phyloP scores from a whole-genome alignment of 2,888 invertebrate species.

The Catocala sponsa region DNA sequence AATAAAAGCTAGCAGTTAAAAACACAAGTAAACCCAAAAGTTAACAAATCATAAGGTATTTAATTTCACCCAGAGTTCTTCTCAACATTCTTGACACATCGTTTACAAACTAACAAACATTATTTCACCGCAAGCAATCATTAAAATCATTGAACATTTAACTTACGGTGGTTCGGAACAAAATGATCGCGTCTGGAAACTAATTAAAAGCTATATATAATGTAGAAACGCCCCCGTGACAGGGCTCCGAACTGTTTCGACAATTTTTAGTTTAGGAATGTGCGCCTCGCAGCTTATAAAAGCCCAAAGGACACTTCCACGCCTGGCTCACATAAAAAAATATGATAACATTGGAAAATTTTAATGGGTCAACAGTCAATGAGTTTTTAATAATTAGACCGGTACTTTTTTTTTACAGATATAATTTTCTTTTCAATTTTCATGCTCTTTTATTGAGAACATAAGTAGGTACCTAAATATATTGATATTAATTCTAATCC shows the following conservation, averaged over 20 bases:
- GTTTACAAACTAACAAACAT: conserved; percentile 34
- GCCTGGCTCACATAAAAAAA: too few relatives aligned
- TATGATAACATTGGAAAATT: too few relatives aligned
- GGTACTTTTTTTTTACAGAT: too few relatives aligned
- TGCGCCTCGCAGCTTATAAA: background rate
- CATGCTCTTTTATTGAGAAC: too few relatives aligned
- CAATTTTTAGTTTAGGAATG: conserved; percentile 11
- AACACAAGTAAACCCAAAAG: too few relatives aligned
- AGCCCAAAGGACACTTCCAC: too few relatives aligned
- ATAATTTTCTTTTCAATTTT: too few relatives aligned
- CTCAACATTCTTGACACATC: conserved; percentile 24
- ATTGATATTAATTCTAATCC: too few relatives aligned
- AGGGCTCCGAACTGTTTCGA: conserved; percentile 22
- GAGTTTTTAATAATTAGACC: too few relatives aligned
- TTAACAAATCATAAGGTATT: background rate
- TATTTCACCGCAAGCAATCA: conserved; percentile 36
- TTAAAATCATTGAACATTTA: conserved; percentile 49
- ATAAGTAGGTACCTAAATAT: too few relatives aligned
- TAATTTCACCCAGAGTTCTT: conserved; percentile 18
- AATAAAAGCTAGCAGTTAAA: too few relatives aligned
- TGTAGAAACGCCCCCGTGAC: conserved; percentile 48
- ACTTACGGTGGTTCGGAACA: conserved; percentile 40
- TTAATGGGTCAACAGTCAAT: too few relatives aligned
- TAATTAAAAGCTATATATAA: conserved; percentile 71
- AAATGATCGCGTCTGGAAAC: conserved; percentile 58